Conservation (phyloP, 2,888 invertebrate genomes). For the Augiades crinisus region DNA sequence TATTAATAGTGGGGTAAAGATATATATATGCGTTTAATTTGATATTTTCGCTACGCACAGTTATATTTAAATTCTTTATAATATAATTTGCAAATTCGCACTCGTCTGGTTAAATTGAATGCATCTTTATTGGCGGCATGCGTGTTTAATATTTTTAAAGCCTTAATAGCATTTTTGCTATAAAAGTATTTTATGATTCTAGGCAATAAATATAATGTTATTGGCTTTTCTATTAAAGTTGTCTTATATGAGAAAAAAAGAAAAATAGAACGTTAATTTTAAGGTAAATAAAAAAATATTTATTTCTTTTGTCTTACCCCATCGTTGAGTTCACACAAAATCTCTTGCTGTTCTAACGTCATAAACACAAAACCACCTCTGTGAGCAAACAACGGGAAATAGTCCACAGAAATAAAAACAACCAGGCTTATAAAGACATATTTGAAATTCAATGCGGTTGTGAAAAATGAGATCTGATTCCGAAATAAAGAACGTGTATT, state of each 20-base stretch:
- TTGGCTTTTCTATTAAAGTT: neutral
- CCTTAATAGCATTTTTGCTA: too few species aligned
- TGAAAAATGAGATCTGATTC: slow-evolving; percentile 70
- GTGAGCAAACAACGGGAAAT: slow-evolving; percentile 55
- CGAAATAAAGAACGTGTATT: slow-evolving; percentile 51
- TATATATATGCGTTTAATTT: too few species aligned
- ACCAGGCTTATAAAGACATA: slow-evolving; percentile 70
- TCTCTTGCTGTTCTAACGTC: slow-evolving; percentile 8
- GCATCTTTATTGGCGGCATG: too few species aligned
- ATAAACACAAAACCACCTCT: slow-evolving; percentile 54
- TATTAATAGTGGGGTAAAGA: too few species aligned
- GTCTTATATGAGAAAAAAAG: neutral
- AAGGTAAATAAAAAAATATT: neutral
- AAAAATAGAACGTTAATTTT: too few species aligned
- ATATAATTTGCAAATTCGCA: too few species aligned
- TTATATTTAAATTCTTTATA: too few species aligned
- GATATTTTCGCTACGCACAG: too few species aligned
- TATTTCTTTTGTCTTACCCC: slow-evolving; percentile 50
- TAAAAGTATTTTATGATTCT: too few species aligned
- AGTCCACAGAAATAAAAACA: slow-evolving; percentile 60
- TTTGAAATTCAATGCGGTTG: slow-evolving; percentile 76
- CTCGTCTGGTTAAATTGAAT: too few species aligned
- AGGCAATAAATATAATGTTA: too few species aligned
- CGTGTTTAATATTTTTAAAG: too few species aligned
- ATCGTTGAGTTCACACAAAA: slow-evolving; percentile 38